Evolutionary conservation across 2,888 invertebrate genomes (phyloP).

Genomic region (Suillia variegata): DNA sequence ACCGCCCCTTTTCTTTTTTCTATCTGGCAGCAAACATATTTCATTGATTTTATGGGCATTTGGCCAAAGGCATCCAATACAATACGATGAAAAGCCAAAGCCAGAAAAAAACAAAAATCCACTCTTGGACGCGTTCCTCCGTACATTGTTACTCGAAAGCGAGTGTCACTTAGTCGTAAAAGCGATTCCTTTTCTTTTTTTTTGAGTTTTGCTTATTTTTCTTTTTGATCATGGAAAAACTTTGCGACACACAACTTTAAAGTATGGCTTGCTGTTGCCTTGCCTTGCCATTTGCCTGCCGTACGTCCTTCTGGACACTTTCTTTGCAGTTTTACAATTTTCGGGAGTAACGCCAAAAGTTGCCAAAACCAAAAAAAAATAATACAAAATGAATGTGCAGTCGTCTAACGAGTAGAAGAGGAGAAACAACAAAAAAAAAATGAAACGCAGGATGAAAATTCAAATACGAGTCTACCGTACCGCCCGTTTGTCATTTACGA

Average conservation of each 20-base stretch:
- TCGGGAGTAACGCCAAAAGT: neutral
- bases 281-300: too few relatives aligned
- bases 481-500: conserved; percentile 3
- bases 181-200: neutral
- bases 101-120: neutral
- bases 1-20: too few relatives aligned
- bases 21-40: neutral
- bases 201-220: neutral
- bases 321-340: neutral
- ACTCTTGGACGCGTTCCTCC: neutral
- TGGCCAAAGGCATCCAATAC: too few relatives aligned
- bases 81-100: too few relatives aligned
- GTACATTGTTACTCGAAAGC: neutral
- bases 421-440: neutral
- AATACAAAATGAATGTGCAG: too few relatives aligned
- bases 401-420: too few relatives aligned
- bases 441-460: neutral
- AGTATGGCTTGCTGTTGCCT: too few relatives aligned
- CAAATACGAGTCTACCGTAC: neutral
- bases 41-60: neutral
- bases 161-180: neutral
- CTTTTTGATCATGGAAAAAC: neutral
- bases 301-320: neutral
- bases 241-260: too few relatives aligned
- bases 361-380: neutral